phyloP scores from a whole-genome alignment of 2,113 vertebrate genomes.

The Hydrochoerus hydrochaeris region DNA sequence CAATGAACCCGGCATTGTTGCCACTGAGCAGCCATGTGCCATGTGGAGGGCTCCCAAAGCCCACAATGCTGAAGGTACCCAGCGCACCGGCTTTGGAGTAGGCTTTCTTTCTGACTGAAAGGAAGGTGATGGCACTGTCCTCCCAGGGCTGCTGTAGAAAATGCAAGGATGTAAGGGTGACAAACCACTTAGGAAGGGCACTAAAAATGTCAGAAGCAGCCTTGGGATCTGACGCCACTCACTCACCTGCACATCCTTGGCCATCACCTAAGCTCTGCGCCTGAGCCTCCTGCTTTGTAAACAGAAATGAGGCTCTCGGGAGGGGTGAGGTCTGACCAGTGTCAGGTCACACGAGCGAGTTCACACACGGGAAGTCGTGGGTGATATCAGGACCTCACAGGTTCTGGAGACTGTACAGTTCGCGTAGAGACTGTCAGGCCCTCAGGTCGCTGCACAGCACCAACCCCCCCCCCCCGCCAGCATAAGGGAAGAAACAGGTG shows the following conservation, averaged over 20 bases:
- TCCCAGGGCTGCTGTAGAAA: background rate
- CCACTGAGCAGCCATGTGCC: accelerated
- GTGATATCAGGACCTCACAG: background rate
- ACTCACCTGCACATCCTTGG: background rate
- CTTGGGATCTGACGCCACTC: background rate
- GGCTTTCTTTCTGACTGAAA: background rate
- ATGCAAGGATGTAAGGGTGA: background rate
- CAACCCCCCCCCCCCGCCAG: too few relatives aligned
- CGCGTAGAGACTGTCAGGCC: background rate
- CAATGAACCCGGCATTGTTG: too few relatives aligned
- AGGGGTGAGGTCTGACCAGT: background rate
- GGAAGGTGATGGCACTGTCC: background rate
- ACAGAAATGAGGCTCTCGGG: background rate
- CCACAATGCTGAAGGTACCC: too few relatives aligned
- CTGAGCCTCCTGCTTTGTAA: background rate
- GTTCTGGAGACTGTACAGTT: background rate
- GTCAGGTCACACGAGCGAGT: background rate
- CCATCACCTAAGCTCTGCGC: background rate
- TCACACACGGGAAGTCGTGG: background rate
- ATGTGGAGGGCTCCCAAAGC: background rate
- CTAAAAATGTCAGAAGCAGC: accelerated
- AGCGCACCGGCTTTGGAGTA: background rate
- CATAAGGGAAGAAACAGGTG: background rate
- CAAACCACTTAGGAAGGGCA: background rate
- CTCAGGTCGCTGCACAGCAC: background rate